Evolutionary conservation across 2,113 vertebrate species (phyloP), one percentile per base, ranked within the genome.

Genomic region (Scytalopus superciliaris): DNA sequence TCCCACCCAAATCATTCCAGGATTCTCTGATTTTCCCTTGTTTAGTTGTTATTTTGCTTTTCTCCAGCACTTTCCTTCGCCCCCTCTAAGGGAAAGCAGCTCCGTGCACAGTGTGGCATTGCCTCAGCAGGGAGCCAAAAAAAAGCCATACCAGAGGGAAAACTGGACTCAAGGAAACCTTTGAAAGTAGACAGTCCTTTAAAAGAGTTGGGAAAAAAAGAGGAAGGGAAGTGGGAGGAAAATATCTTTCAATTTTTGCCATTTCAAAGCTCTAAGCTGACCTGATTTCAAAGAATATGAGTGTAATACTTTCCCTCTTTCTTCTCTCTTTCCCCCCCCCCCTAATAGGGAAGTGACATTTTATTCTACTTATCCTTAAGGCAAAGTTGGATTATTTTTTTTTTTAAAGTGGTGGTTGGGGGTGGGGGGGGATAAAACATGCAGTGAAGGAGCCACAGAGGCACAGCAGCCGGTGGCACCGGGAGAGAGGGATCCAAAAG

Each of bases 291-390:
- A 98, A 98, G 96, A 77, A 80, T 25, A 70, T 4, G 5, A 67
- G 28, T 95, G 59, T 96, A 96, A 97, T 95, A 74, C 70, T 96
- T 86, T 85, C 69, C 62, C 73, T 97, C 90, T 97, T 93, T 96
- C 89, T 96, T 95, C 76, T 96, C 85, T 62, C 66, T 37, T 62
- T 67, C 37, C 24, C 68, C 64, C 49, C 7, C 12, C 9, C 17
- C 91, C 92, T 96, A 95, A 96, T 91, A 98, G 97, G 97, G 98
- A 98, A 98, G 97, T 98, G 97, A 94, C 94, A 97, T 97, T 98
- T 98, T 97, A 92, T 97, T 98, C 96, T 93, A 33, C 94, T 97
- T 89, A 78, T 96, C 96, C 97, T 93, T 89, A 92, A 96, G 96
- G 97, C 95, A 96, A 97, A 97, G 96, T 96, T 94, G 91, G 97